Evolutionary conservation across 2,888 invertebrate species (phyloP).

Genomic region (Chorisops tibialis): DNA sequence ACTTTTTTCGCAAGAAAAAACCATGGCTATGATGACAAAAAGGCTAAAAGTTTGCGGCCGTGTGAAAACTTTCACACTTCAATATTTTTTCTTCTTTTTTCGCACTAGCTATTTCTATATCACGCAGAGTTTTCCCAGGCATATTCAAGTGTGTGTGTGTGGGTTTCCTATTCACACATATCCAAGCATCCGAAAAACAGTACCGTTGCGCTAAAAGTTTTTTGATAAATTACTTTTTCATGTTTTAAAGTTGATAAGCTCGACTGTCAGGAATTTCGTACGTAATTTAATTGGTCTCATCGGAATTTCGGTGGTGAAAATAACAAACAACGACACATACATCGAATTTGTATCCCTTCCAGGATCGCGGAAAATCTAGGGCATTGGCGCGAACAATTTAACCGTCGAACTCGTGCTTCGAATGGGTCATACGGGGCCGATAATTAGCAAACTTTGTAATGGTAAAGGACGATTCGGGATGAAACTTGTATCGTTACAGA

Average conservation of each 20-base stretch:
- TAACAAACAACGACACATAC: too few relatives aligned
- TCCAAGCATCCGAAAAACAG: not conserved
- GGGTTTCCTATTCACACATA: slow-evolving; percentile 12
- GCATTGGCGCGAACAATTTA: too few relatives aligned
- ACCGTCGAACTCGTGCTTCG: too few relatives aligned
- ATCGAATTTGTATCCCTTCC: too few relatives aligned
- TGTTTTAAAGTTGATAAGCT: slow-evolving; percentile 23
- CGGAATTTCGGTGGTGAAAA: not conserved
- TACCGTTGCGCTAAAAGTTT: not conserved
- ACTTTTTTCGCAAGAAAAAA: slow-evolving; percentile 7
- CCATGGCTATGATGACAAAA: slow-evolving; percentile 6
- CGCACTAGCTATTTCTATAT: too few relatives aligned
- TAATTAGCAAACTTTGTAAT: too few relatives aligned
- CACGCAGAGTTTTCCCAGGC: not conserved
- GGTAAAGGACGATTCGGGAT: too few relatives aligned
- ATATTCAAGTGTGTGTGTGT: slow-evolving; percentile 9
- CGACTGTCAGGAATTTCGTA: not conserved
- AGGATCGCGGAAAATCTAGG: too few relatives aligned
- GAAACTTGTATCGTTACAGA: too few relatives aligned
- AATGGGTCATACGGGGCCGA: too few relatives aligned
- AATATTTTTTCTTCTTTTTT: not conserved
- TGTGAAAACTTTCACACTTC: slow-evolving; percentile 8
- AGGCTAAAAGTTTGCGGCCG: slow-evolving; percentile 18
- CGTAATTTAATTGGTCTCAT: slow-evolving; percentile 21
- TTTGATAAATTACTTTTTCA: slow-evolving; percentile 22